These are phyloP conservation scores for Danio kyathit DNA, from an alignment of 2,797 vertebrate genomes.

Conservation along the genomic window DNA sequence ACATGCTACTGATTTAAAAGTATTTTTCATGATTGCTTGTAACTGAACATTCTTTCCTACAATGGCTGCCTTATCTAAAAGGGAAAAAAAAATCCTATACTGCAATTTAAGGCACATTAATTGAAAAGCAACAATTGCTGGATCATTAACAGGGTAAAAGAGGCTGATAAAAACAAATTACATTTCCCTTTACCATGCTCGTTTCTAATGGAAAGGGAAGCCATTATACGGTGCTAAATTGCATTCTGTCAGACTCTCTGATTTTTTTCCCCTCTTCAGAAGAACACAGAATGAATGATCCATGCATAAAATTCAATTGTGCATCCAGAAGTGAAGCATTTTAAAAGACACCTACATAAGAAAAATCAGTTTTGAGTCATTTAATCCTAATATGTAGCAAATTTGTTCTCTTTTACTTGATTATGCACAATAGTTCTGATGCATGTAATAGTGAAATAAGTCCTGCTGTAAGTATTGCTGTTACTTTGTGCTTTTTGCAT, in stretches of 20 bases:
- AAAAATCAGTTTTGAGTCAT: background rate
- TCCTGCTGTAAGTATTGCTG: background rate
- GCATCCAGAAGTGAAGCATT: background rate
- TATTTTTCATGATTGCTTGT: slow-evolving; percentile 57
- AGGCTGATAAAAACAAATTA: slow-evolving; percentile 64
- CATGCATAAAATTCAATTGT: slow-evolving; percentile 18
- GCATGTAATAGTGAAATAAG: background rate
- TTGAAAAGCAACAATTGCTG: slow-evolving; percentile 66
- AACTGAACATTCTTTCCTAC: slow-evolving; percentile 64
- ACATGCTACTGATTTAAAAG: slow-evolving; percentile 49
- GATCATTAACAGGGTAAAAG: slow-evolving; percentile 58
- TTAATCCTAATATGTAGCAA: too few relatives aligned
- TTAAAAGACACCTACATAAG: background rate
- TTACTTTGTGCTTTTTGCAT: background rate
- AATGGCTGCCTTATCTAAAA: slow-evolving; percentile 58
- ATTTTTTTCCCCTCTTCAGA: background rate
- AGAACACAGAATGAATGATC: background rate
- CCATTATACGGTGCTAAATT: slow-evolving; percentile 55
- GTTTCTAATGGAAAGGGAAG: slow-evolving; percentile 63
- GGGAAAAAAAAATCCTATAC: slow-evolving; percentile 54
- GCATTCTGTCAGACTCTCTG: slow-evolving; percentile 27
- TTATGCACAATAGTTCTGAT: background rate
- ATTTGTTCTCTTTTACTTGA: background rate
- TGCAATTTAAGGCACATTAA: slow-evolving; percentile 68
- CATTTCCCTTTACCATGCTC: slow-evolving; percentile 56